Evolutionary conservation across 1,140 invertebrate species (phyloP).

Genomic region (Drosophila albomicans): DNA sequence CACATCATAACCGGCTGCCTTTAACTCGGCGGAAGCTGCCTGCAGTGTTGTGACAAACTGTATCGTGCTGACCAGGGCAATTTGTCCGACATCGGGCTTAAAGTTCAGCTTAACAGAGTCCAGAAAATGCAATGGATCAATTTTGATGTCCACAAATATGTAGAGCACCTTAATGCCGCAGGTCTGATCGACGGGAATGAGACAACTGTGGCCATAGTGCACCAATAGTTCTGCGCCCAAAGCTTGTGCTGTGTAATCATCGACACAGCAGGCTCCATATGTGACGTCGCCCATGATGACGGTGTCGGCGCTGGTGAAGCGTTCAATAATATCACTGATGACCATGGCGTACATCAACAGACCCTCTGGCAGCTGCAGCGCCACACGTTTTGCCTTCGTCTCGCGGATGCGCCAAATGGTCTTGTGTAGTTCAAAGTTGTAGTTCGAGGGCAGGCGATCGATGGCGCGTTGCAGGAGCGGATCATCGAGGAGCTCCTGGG

Average conservation of each 20-base stretch:
- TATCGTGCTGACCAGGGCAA: constrained; percentile 97
- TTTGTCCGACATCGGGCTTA: constrained; percentile 86
- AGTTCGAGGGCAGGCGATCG: constrained; percentile 94
- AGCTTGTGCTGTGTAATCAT: constrained; percentile 97
- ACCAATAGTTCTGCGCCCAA: constrained; percentile 96
- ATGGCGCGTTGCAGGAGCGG: constrained; percentile 90
- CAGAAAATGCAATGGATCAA: constrained; percentile 96
- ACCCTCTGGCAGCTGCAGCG: constrained; percentile 98
- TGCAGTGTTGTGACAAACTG: constrained; percentile 98
- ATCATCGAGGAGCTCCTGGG: constrained; percentile 93
- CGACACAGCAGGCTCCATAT: constrained; percentile 99
- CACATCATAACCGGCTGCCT: constrained; percentile 90
- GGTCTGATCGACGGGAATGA: constrained; percentile 97
- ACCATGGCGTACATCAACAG: constrained; percentile 96
- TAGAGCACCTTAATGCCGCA: constrained; percentile 96
- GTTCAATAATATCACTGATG: constrained; percentile 97
- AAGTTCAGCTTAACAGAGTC: constrained; percentile 96
- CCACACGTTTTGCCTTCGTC: constrained; percentile 93
- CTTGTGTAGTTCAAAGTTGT: constrained; percentile 99
- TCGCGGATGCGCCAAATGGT: constrained; percentile 98
- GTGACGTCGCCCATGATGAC: constrained; percentile 97
- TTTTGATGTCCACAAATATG: constrained; percentile 97
- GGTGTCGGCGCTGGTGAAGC: constrained; percentile 96
- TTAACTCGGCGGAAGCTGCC: constrained; percentile 89
- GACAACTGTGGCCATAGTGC: constrained; percentile 99